phyloP scores from a whole-genome alignment of 2,888 invertebrate genomes.

The Gortyna flavago region DNA sequence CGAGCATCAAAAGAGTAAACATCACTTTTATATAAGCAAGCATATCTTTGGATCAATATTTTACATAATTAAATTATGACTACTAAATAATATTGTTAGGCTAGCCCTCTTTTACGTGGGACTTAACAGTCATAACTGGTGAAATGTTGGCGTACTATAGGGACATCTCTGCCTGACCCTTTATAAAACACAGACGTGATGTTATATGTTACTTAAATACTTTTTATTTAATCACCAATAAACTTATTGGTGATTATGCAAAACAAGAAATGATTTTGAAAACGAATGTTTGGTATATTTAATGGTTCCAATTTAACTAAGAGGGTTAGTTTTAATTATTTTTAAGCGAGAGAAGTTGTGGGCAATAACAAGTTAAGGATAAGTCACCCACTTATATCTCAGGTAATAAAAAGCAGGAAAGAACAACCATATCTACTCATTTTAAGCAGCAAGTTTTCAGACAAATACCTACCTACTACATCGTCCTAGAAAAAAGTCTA shows the following conservation, averaged over 20 bases:
- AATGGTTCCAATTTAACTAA: background rate
- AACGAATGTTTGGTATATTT: background rate
- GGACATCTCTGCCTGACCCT: too few relatives aligned
- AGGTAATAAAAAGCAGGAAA: slow-evolving; percentile 30
- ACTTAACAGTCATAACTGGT: too few relatives aligned
- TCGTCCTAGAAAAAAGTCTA: slow-evolving; percentile 27
- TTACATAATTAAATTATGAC: background rate
- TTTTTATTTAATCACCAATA: background rate
- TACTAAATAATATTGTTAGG: too few relatives aligned
- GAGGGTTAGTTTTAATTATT: too few relatives aligned
- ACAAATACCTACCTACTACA: background rate
- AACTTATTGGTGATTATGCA: too few relatives aligned
- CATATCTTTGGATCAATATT: background rate
- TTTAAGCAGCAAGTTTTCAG: slow-evolving; percentile 7
- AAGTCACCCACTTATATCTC: background rate
- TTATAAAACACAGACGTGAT: too few relatives aligned
- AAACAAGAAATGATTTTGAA: background rate
- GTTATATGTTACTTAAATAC: background rate
- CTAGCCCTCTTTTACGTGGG: too few relatives aligned
- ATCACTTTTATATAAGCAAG: background rate
- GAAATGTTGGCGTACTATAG: too few relatives aligned
- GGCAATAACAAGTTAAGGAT: background rate
- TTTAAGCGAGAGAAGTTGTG: background rate
- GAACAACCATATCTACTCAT: slow-evolving; percentile 14
- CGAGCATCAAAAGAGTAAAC: too few relatives aligned